A percentile compares a stretch with the other conserved stretches of the same genome.
These are phyloP conservation scores for Sinella curviseta DNA, from an alignment of 1,140 invertebrate genomes.

Conservation along the genomic window DNA sequence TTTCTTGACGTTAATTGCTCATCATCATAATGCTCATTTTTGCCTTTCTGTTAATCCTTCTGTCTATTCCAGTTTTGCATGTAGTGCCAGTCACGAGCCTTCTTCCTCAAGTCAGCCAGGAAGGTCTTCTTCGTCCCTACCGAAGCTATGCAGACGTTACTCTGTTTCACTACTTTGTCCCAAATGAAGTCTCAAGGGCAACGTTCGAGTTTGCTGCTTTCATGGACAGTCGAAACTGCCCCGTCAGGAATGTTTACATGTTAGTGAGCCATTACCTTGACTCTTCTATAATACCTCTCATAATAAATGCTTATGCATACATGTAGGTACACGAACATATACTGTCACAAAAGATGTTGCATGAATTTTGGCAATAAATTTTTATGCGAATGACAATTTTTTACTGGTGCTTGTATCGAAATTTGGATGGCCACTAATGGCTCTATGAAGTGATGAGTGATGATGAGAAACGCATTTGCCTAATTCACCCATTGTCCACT, in stretches of 20 bases:
- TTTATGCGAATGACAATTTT: no score
- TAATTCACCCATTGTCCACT: no score
- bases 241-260: constrained; percentile 58
- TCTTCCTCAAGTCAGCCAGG: constrained; percentile 59
- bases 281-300: not conserved
- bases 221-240: constrained; percentile 57
- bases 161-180: constrained; percentile 60
- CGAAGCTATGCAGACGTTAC: constrained; percentile 60
- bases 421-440: not conserved
- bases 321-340: no score
- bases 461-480: not conserved
- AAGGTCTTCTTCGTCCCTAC: constrained; percentile 58
- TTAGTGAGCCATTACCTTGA: constrained; percentile 51
- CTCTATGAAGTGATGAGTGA: not conserved
- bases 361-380: no score
- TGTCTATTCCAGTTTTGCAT: not conserved
- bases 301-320: no score
- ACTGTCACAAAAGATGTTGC: no score
- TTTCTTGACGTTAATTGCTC: no score
- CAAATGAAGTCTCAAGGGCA: constrained; percentile 57
- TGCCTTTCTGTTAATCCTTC: no score
- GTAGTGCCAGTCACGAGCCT: constrained; percentile 24
- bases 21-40: not conserved
- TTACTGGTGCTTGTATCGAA: no score
- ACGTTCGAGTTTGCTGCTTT: constrained; percentile 63